Conservation (phyloP, 2,888 invertebrate species). For the Metacarcinus magister region DNA sequence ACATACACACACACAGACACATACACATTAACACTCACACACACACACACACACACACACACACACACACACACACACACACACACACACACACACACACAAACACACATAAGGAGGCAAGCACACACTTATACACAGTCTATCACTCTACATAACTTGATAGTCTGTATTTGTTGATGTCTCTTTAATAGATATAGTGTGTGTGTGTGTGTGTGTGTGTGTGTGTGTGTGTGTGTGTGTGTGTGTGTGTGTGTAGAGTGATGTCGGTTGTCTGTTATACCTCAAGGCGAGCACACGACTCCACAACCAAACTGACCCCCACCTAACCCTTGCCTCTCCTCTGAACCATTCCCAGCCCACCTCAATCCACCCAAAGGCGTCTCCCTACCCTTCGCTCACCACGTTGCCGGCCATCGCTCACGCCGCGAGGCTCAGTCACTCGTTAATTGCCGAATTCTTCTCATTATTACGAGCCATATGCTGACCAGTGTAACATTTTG, state of each 20-base stretch:
- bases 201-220: background rate
- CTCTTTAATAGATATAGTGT: background rate
- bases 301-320: conserved; percentile 6
- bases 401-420: background rate
- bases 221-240: background rate
- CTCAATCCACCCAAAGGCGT: background rate
- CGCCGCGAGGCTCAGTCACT: background rate
- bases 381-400: background rate
- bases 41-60: conserved; percentile 16
- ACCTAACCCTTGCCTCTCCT: background rate
- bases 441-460: background rate
- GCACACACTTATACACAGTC: background rate
- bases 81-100: conserved; percentile 9
- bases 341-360: background rate
- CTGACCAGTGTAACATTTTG: background rate
- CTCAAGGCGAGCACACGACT: conserved; percentile 36
- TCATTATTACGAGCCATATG: background rate
- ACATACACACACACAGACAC: conserved; percentile 26
- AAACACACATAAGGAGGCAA: background rate
- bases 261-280: conserved; percentile 6
- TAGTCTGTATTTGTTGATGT: background rate
- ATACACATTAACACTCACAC: no score
- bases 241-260: background rate
- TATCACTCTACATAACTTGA: background rate
- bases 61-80: no score